Conservation (phyloP, 2,888 invertebrate genomes). For the Mythimna ferrago region DNA sequence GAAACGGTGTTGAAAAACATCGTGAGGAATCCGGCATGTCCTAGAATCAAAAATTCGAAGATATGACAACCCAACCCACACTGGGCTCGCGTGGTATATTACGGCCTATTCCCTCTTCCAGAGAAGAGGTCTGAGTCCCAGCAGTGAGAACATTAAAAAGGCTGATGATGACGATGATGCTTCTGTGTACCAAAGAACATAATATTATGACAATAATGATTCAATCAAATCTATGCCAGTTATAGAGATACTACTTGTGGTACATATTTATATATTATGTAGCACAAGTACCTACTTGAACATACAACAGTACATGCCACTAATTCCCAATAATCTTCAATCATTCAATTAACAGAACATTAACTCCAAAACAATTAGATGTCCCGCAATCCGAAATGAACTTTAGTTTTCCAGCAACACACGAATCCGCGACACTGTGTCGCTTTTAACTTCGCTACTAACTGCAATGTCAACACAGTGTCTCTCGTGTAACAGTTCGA, state of each 20-base stretch:
- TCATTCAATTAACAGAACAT: constrained; percentile 66
- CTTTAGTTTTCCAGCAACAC: constrained; percentile 52
- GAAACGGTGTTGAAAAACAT: too few species aligned
- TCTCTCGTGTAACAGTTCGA: constrained; percentile 32
- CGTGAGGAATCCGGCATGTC: too few species aligned
- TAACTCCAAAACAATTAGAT: constrained; percentile 59
- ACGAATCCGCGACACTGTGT: constrained; percentile 48
- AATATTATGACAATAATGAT: constrained; percentile 19
- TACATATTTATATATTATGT: too few species aligned
- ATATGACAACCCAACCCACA: too few species aligned
- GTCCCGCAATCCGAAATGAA: constrained; percentile 44
- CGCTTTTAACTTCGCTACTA: constrained; percentile 18
- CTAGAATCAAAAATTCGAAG: too few species aligned
- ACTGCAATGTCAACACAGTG: constrained; percentile 45
- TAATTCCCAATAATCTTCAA: constrained; percentile 59
- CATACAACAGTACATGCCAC: constrained; percentile 33
- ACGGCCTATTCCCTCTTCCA: too few species aligned
- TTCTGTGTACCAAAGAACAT: too few species aligned
- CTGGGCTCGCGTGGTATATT: too few species aligned
- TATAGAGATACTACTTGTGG: constrained; percentile 7
- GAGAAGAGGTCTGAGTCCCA: too few species aligned
- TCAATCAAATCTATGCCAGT: background rate
- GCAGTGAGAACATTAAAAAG: too few species aligned
- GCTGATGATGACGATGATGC: too few species aligned
- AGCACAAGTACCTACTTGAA: constrained; percentile 19